Base-by-base conservation (phyloP, 2,113 vertebrate genomes). In the Archilochus colubris region DNA sequence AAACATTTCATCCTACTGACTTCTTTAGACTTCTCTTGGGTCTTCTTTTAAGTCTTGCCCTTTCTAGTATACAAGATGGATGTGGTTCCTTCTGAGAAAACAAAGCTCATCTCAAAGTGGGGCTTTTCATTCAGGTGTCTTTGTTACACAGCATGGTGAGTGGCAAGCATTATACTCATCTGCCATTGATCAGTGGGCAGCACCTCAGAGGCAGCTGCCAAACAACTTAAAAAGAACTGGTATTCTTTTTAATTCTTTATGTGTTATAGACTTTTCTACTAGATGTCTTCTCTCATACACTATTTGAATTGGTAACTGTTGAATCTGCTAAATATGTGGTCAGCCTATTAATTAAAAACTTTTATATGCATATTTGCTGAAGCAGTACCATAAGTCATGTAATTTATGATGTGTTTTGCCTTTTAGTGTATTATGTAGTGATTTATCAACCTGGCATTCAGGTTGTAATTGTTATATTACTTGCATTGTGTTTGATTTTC, bases 81-180 rank as follows among this genome's bases (percentile, higher is more conserved):
- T 48, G 14, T 14, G 25, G 27, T 17, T 46, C 22, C 59, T 43
- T 43, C 50, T 17, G 31, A 84, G 44, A 19, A 23, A 23, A 54
- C 20, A 54, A 40, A 74, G 14, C 61, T 67, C 46, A 30, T 6
- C 24, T 74, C 46, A 8, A 73, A 67, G 46, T 10, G 9, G 20
- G 9, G 11, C 7, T 66, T 82, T 79, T 73, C 18, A 17, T 38
- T 54, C 16, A 18, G 14, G 16, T 59, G 66, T 57, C n/a, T 83
- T 55, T 22, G 23, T 67, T 54, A 30, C 0, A 3, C 33, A 50
- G 50, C 30, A 21, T 17, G 50, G 67, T 4, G 51, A 84, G 53
- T 0, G 0, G 51, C 66, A 44, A 58, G 66, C 6, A 1, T 70
- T 70, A 20, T 4, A 6, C 5, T 64, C 1, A 0, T 36, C 21